phyloP scores from a whole-genome alignment of 2,113 vertebrate genomes.

The Amblyopsis rosae region DNA sequence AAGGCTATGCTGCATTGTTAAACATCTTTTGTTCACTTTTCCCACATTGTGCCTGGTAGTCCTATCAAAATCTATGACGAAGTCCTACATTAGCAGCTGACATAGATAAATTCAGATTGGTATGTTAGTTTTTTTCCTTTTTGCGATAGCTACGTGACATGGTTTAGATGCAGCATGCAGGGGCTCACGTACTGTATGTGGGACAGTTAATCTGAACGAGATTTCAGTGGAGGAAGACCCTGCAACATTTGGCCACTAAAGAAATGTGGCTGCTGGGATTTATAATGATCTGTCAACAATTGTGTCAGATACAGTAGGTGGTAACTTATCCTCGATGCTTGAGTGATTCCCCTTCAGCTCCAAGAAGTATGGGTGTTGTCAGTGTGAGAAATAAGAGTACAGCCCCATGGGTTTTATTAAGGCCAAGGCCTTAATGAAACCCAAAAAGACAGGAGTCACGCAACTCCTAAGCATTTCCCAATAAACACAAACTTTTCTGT shows the following conservation, averaged over 20 bases:
- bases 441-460: slow-evolving; percentile 4
- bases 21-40: slow-evolving; percentile 19
- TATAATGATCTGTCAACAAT: slow-evolving; percentile 63
- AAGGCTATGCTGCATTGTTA: slow-evolving; percentile 5
- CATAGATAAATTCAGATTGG: slow-evolving; percentile 11
- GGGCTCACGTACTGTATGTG: neutral
- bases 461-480: slow-evolving; percentile 9
- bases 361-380: slow-evolving; percentile 12
- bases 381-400: slow-evolving; percentile 43
- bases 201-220: slow-evolving; percentile 11
- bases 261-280: slow-evolving; percentile 29
- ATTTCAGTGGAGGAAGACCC: slow-evolving; percentile 9
- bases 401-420: slow-evolving; percentile 14
- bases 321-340: slow-evolving; percentile 39
- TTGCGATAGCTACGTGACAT: slow-evolving; percentile 18
- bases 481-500: neutral
- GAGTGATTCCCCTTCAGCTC: neutral
- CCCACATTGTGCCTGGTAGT: slow-evolving; percentile 20
- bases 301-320: slow-evolving; percentile 26
- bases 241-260: neutral
- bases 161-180: slow-evolving; percentile 18
- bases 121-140: slow-evolving; percentile 4
- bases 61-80: slow-evolving; percentile 32
- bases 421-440: slow-evolving; percentile 17
- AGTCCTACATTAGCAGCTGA: slow-evolving; percentile 22